Base-by-base conservation (phyloP, 2,113 vertebrate species). In the Equus quagga region DNA sequence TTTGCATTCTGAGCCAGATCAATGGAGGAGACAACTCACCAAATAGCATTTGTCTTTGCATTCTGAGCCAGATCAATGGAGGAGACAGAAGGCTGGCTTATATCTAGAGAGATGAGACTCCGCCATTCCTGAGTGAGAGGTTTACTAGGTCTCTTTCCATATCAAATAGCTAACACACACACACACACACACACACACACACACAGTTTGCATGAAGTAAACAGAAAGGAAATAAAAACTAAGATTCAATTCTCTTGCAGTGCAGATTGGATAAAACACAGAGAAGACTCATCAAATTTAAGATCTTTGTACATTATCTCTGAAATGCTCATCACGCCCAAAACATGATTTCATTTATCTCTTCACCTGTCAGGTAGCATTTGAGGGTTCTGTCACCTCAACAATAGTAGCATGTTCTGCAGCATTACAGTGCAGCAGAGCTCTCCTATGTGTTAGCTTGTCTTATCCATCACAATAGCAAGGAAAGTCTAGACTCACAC, bases 401-500 rank as follows among this genome's bases (percentile, higher is more conserved):
- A 56, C 33, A 6, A 14, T 11, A 15, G 6, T 0, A 33, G 26
- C 54, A 8, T 0, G 7, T 18, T 13, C 6, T 0, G 36, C 36
- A 70, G 36, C 1, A 4, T 19, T 1, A 26, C 3, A 10, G 4
- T 26, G 5, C 24, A 12, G 8, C 7, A 15, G 36, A 62, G 56
- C 31, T 36, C 41, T 6, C 0, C 2, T 1, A 0, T 3, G 2
- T 1, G 10, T 26, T 0, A 23, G 64, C 36, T 3, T 58, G 23
- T 19, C 12, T 18, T 12, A 28, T 0, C 2, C n/a, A 0, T 9
- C 9, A 2, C 0, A 0, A 0, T 10, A 2, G 8, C 64, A 26
- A 33, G 24, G 51, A 5, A 58, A 8, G 49, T 36, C 58, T 2
- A 3, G 69, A 24, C 44, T 14, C 49, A 0, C 36, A 15, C 4